These are phyloP conservation scores for Wasmannia auropunctata DNA, from an alignment of 1,140 invertebrate species.

Conservation along the genomic window DNA sequence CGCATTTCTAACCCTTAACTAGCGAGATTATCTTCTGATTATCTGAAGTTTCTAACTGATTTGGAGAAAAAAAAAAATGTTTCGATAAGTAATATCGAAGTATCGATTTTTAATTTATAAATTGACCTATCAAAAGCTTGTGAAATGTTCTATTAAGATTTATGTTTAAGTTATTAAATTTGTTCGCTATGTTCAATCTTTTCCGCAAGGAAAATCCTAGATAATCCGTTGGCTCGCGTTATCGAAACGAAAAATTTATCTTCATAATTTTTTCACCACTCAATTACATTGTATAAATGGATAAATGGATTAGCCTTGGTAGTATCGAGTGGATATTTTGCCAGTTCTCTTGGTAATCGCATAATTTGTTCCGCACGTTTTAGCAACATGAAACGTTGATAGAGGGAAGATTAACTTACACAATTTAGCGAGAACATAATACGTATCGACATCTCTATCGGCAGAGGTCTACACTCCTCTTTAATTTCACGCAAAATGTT, in stretches of 20 bases:
- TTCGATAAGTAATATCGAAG: background rate
- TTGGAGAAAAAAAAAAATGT: background rate
- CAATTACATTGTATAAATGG: constrained; percentile 18
- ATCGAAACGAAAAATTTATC: constrained; percentile 24
- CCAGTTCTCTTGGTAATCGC: constrained; percentile 15
- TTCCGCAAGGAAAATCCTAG: background rate
- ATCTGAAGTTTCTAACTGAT: background rate
- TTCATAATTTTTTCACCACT: constrained; percentile 23
- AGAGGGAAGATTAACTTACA: constrained; percentile 14
- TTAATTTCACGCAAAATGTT: background rate
- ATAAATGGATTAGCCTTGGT: background rate
- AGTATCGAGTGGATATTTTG: constrained; percentile 20
- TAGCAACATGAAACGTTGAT: background rate
- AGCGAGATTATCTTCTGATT: background rate
- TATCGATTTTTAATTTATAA: background rate
- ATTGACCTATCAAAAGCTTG: background rate
- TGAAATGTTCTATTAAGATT: background rate
- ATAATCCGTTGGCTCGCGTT: constrained; percentile 10
- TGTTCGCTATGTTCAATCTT: constrained; percentile 25
- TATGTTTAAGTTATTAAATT: background rate
- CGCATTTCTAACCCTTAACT: background rate
- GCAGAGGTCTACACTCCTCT: background rate
- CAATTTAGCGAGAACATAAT: constrained; percentile 12
- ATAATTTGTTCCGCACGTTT: constrained; percentile 7
- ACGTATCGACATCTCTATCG: constrained; percentile 3